Conservation (phyloP, 2,797 vertebrate species). For the Sebastolobus altivelis region DNA sequence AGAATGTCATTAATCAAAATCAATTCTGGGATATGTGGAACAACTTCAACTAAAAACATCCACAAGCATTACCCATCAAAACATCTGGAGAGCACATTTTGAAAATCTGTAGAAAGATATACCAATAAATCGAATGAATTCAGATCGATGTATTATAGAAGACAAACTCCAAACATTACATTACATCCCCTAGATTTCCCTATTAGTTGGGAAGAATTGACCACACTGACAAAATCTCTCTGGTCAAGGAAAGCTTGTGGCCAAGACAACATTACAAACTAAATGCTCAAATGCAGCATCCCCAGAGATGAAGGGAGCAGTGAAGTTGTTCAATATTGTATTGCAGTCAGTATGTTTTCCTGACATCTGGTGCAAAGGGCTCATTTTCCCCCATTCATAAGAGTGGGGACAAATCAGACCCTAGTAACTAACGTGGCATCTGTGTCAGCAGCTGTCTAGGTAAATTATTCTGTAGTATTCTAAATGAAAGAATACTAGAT, state of each 20-base stretch:
- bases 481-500: neutral
- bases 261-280: neutral
- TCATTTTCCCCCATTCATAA: conserved; percentile 16
- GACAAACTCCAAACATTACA: neutral
- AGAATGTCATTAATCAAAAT: neutral
- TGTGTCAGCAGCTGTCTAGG: neutral
- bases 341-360: neutral
- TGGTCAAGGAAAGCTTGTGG: neutral
- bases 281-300: neutral
- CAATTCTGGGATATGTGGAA: neutral
- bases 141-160: neutral
- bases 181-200: no score
- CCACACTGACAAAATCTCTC: no score
- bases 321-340: neutral
- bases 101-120: no score
- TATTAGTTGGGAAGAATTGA: no score
- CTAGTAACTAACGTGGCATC: neutral
- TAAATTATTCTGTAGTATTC: neutral
- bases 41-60: neutral
- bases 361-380: no score
- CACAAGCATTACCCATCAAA: neutral
- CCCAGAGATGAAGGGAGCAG: neutral
- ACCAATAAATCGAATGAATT: neutral
- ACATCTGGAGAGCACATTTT: neutral
- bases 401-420: neutral